phyloP scores from a whole-genome alignment of 2,797 vertebrate genomes.

The Balearica regulorum region DNA sequence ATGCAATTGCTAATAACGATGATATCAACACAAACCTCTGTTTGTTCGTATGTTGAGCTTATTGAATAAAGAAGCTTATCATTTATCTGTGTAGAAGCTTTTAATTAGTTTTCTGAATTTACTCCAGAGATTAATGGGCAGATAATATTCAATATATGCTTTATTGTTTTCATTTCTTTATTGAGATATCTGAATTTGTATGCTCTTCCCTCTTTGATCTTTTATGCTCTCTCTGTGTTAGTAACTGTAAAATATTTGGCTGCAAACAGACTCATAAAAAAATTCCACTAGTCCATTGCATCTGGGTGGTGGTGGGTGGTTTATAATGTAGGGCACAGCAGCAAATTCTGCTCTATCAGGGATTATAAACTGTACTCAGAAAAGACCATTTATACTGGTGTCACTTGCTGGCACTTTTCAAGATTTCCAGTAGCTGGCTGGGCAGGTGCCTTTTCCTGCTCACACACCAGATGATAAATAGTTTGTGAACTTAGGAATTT shows the following conservation, averaged over 20 bases:
- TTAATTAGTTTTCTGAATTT: constrained; percentile 68
- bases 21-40: constrained; percentile 45
- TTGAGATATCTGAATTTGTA: constrained; percentile 32
- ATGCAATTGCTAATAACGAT: constrained; percentile 52
- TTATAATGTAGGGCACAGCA: not conserved
- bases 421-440: not conserved
- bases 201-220: constrained; percentile 11
- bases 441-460: not conserved
- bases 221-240: not conserved
- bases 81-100: constrained; percentile 61
- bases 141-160: constrained; percentile 53
- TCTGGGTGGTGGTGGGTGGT: not conserved
- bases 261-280: not conserved
- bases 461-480: not conserved
- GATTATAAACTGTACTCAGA: not conserved
- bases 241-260: not conserved
- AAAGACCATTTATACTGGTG: not conserved
- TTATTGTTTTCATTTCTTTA: constrained; percentile 56
- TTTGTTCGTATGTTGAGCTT: constrained; percentile 51
- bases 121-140: constrained; percentile 54
- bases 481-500: not conserved
- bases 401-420: not conserved
- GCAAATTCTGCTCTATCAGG: not conserved
- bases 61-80: constrained; percentile 61
- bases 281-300: not conserved